Base-by-base conservation (phyloP, 2,797 vertebrate genomes). In the Lemur catta region DNA sequence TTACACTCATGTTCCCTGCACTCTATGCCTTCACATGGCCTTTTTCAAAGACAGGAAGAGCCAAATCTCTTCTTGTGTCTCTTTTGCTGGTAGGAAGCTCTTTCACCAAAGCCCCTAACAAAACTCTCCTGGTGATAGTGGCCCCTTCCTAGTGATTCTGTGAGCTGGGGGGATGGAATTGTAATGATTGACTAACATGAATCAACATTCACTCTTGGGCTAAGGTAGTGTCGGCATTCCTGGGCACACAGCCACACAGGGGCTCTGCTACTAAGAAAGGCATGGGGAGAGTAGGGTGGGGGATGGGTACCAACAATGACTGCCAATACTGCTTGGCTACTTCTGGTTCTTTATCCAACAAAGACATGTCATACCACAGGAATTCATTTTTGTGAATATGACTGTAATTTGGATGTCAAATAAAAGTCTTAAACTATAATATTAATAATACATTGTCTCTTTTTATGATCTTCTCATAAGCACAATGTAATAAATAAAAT, bases 361-460 rank as follows among this genome's bases (percentile, higher is more conserved):
- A 95, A 85, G 57, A 75, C 46, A 20, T 69, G 61, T 38, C 46
- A 18, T 59, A 95, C 88, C 71, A 48, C 65, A 92, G 57, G 6
- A 48, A 35, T 97, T 4, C 24, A 80, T 61, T 94, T 93, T 71
- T 61, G 12, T 78, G 50, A 81, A 61, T 92, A 92, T 81, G 91
- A n/a, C 14, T 88, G 8, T 72, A n/a, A 93, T 88, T 57, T 41
- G 1, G 95, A 87, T 69, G 88, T 94, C 72, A 94, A 86, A 78
- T 97, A 89, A 72, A 81, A 93, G 4, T 50, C 17, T 84, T 96
- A 97, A 86, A 41, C 33, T 97, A 35, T 88, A 96, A 93, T 93
- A 96, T 95, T 5, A 30, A 93, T 93, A 96, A 96, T 4, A 26
- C 24, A 75, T 71, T 93, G n/a, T 85, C 46, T 85, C 61, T 35